phyloP scores from a whole-genome alignment of 2,797 vertebrate species.

The Falco novaeseelandiae region DNA sequence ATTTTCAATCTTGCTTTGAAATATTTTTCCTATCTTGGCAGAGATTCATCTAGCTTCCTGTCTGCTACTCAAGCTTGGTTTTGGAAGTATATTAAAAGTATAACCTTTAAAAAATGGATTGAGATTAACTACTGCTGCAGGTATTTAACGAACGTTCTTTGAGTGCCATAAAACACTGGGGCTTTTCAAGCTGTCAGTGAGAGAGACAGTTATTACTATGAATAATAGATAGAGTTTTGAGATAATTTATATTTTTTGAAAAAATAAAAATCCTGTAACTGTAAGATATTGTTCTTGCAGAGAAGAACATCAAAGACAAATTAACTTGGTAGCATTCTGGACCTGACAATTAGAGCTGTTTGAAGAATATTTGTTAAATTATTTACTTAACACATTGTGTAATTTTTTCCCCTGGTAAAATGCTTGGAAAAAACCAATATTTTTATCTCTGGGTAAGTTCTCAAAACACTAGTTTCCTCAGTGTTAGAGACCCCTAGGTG shows the following conservation, averaged over 20 bases:
- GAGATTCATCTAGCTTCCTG: neutral
- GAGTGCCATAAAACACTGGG: neutral
- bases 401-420: neutral
- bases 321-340: neutral
- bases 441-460: neutral
- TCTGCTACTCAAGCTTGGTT: neutral
- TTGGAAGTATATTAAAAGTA: slow-evolving; percentile 7
- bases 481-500: neutral
- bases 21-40: neutral
- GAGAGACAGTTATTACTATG: slow-evolving; percentile 10
- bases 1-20: neutral
- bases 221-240: slow-evolving; percentile 13
- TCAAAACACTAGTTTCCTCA: neutral
- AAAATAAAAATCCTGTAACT: neutral
- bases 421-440: neutral
- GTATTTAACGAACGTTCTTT: slow-evolving; percentile 15
- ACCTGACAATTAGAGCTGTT: neutral
- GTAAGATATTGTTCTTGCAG: neutral
- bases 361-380: neutral
- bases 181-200: slow-evolving; percentile 11
- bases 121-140: slow-evolving; percentile 14
- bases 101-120: slow-evolving; percentile 34
- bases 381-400: neutral
- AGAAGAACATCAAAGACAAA: neutral
- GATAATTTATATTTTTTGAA: neutral